Evolutionary conservation across 2,113 vertebrate species (phyloP).

Genomic region (Dicerorhinus sumatrensis): DNA sequence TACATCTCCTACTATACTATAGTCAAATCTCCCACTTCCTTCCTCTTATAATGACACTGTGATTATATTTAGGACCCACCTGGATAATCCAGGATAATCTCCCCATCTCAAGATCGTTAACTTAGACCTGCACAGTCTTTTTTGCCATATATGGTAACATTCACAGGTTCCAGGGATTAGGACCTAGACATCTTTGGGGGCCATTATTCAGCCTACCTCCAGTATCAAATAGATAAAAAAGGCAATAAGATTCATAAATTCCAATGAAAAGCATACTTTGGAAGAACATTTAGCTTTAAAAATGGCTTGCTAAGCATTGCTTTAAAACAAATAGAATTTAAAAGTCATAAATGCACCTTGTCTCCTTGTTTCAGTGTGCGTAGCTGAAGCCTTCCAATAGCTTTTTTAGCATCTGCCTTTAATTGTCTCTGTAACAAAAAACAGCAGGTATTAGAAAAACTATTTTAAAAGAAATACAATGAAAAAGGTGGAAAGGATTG

Average conservation of each 20-base stretch:
- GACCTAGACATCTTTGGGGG: background rate
- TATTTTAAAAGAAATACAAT: slow-evolving; percentile 10
- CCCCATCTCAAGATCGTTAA: slow-evolving; percentile 40
- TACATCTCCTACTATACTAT: background rate
- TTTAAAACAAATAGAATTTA: slow-evolving; percentile 61
- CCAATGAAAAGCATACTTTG: background rate
- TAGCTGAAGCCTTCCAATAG: slow-evolving; percentile 91
- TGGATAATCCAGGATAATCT: slow-evolving; percentile 46
- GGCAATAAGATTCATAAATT: slow-evolving; percentile 32
- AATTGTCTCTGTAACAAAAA: slow-evolving; percentile 89
- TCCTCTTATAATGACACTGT: background rate
- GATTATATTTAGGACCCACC: slow-evolving; percentile 30
- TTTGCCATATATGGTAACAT: slow-evolving; percentile 19
- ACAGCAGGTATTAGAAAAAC: slow-evolving; percentile 58
- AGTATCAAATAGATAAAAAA: slow-evolving; percentile 16
- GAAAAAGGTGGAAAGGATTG: background rate
- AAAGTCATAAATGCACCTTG: slow-evolving; percentile 85
- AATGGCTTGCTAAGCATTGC: background rate
- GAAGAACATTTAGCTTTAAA: slow-evolving; percentile 24
- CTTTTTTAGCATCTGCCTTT: slow-evolving; percentile 93
- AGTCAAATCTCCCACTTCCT: background rate
- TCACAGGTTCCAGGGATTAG: slow-evolving; percentile 8
- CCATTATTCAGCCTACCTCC: slow-evolving; percentile 20
- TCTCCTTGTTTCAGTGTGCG: slow-evolving; percentile 93
- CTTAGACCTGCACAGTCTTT: slow-evolving; percentile 12